phyloP scores from a whole-genome alignment of 1,140 invertebrate species.

The Diachasmimorpha longicaudata region DNA sequence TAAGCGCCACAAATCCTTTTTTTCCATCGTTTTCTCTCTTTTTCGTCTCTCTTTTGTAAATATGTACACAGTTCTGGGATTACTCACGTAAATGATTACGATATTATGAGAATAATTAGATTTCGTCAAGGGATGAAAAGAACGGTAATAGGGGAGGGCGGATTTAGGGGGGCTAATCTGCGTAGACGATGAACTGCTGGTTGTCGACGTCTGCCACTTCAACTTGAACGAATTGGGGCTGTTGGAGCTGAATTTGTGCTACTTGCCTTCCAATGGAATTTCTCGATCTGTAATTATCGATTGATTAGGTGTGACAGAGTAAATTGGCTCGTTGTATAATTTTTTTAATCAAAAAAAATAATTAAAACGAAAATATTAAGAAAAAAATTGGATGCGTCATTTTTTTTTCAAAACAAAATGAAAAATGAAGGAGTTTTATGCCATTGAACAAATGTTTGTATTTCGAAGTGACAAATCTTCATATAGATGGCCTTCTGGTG shows the following conservation, averaged over 20 bases:
- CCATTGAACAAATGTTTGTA: too few species aligned
- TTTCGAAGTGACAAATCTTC: too few species aligned
- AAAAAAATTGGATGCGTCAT: too few species aligned
- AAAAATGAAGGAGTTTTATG: too few species aligned
- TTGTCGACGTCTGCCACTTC: conserved; percentile 69
- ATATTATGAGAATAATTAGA: conserved; percentile 54
- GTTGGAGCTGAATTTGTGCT: conserved; percentile 65
- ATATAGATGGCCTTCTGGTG: too few species aligned
- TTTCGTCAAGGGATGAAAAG: conserved; percentile 31
- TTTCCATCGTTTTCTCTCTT: conserved; percentile 33
- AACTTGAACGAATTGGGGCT: conserved; percentile 72
- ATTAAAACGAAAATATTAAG: too few species aligned
- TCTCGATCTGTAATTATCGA: conserved; percentile 60
- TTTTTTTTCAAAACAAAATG: neutral
- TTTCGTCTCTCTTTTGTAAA: conserved; percentile 55
- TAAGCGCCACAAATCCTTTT: conserved; percentile 38
- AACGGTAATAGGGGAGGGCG: conserved; percentile 42
- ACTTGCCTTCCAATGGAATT: conserved; percentile 65
- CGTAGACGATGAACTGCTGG: conserved; percentile 74
- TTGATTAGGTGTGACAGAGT: neutral
- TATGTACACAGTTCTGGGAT: conserved; percentile 60
- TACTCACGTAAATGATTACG: conserved; percentile 58
- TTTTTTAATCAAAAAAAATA: too few species aligned
- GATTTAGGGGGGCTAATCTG: conserved; percentile 66
- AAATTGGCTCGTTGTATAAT: too few species aligned